Conservation (phyloP, 2,888 invertebrate species). For the Caenorhabditis sp. region DNA sequence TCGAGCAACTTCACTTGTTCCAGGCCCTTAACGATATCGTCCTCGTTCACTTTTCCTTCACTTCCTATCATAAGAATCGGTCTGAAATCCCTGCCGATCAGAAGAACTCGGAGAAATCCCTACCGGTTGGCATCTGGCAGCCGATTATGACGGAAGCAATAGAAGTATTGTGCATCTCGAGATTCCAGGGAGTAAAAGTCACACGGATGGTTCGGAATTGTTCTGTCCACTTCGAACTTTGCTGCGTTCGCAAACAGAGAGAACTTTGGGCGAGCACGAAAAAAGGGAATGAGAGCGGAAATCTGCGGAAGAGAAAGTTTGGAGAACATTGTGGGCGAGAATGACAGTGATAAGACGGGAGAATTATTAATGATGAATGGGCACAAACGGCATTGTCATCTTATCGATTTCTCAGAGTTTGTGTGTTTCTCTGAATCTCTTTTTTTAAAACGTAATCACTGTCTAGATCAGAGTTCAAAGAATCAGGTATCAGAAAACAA, state of each 20-base stretch:
- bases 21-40: constrained; percentile 20
- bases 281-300: constrained; percentile 16
- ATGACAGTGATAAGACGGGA: constrained; percentile 1
- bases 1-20: constrained; percentile 13
- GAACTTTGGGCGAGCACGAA: constrained; percentile 10
- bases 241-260: constrained; percentile 26
- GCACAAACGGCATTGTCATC: not conserved
- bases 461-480: not conserved
- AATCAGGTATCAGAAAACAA: not conserved
- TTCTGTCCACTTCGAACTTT: constrained; percentile 22
- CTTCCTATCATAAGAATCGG: constrained; percentile 35
- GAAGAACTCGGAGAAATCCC: not conserved
- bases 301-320: constrained; percentile 17
- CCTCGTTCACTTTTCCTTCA: constrained; percentile 3
- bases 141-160: constrained; percentile 26
- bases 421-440: not conserved
- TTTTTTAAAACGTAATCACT: too few relatives aligned
- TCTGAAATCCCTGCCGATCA: not conserved
- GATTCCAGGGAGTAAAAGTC: constrained; percentile 19
- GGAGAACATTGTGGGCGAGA: constrained; percentile 13
- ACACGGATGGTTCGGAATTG: constrained; percentile 22
- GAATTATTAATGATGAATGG: not conserved
- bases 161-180: constrained; percentile 10
- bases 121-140: constrained; percentile 19
- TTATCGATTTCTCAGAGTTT: constrained; percentile 10